phyloP scores from a whole-genome alignment of 2,888 invertebrate genomes.

The Orthosia gothica region DNA sequence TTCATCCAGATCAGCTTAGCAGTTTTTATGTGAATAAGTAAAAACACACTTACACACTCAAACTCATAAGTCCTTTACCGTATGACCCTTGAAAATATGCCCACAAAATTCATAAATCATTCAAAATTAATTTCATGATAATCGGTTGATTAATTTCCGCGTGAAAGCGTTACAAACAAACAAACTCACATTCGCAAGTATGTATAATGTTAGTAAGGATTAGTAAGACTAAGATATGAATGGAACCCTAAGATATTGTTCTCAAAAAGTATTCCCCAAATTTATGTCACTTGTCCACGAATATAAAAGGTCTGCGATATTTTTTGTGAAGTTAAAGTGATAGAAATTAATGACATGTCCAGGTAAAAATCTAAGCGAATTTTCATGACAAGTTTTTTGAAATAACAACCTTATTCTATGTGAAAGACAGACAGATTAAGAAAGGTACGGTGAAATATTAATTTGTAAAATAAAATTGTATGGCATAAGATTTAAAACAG shows the following conservation, averaged over 20 bases:
- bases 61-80: no score
- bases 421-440: neutral
- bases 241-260: neutral
- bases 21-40: no score
- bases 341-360: conserved; percentile 48
- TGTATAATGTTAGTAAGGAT: no score
- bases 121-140: no score
- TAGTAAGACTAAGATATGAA: no score
- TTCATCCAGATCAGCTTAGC: no score
- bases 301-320: conserved; percentile 11
- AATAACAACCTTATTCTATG: conserved; percentile 18
- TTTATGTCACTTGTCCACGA: neutral
- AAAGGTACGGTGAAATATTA: neutral
- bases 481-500: neutral
- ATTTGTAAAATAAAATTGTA: neutral
- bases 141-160: no score
- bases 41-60: no score
- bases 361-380: conserved; percentile 21
- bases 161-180: no score
- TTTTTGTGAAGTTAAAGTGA: conserved; percentile 32
- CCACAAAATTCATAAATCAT: no score
- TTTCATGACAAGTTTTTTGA: conserved; percentile 26
- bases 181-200: no score
- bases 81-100: no score
- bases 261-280: conserved; percentile 13